Evolutionary conservation across 2,888 invertebrate genomes (phyloP).

Genomic region (Leptopilina myrica): DNA sequence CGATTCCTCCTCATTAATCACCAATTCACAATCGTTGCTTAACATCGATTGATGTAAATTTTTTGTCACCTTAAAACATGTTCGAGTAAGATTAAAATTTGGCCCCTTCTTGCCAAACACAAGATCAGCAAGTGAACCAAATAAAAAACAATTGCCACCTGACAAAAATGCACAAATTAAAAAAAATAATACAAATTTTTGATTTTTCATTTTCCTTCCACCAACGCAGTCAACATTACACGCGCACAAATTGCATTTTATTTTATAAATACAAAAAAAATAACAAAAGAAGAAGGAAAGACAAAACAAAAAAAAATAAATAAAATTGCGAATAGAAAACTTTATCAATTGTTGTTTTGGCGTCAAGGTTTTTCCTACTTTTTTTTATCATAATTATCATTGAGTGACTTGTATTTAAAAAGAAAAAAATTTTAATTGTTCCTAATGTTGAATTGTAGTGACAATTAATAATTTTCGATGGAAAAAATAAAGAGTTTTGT

Average conservation of each 20-base stretch:
- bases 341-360: not conserved
- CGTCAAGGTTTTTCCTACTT: not conserved
- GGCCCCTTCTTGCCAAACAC: not conserved
- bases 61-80: not conserved
- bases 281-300: no score
- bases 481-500: not conserved
- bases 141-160: not conserved
- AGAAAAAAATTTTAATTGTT: not conserved
- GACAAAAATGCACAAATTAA: not conserved
- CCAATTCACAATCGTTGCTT: not conserved
- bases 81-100: not conserved
- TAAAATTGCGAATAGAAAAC: not conserved
- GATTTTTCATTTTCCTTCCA: not conserved
- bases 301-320: no score
- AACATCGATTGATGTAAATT: not conserved
- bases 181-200: not conserved
- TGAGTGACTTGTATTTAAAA: not conserved
- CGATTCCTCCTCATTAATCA: not conserved
- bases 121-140: not conserved
- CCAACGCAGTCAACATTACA: not conserved
- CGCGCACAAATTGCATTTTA: not conserved
- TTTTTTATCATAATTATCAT: not conserved
- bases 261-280: not conserved
- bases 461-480: not conserved
- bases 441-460: not conserved